These are phyloP conservation scores for Circaetus gallicus DNA, from an alignment of 2,113 vertebrate genomes.

Conservation along the genomic window DNA sequence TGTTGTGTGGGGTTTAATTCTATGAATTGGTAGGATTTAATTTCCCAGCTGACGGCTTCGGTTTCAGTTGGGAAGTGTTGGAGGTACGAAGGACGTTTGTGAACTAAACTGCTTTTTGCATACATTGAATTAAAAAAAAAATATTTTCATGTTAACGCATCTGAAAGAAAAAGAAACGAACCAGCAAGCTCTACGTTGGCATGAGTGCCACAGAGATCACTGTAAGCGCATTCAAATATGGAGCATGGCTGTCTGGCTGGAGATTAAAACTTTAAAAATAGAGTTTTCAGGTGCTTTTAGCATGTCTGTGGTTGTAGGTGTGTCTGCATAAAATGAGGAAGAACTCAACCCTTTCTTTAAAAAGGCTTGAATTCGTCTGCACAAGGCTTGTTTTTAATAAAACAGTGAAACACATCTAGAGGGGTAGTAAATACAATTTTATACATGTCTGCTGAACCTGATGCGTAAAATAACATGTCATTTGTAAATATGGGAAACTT, in stretches of 20 bases:
- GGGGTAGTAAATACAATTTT: neutral
- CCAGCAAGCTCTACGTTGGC: accelerated
- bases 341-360: neutral
- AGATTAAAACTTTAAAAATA: neutral
- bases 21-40: accelerated
- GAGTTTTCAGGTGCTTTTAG: neutral
- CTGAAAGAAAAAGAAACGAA: neutral
- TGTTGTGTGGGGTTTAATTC: neutral
- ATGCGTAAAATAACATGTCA: neutral
- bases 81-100: accelerated
- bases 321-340: neutral
- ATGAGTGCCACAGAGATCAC: accelerated
- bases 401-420: neutral
- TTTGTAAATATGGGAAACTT: neutral
- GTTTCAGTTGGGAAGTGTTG: neutral
- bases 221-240: accelerated
- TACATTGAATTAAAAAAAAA: accelerated
- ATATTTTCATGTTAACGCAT: neutral
- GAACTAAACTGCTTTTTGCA: neutral
- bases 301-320: neutral
- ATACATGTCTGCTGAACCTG: neutral
- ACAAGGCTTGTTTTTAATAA: neutral
- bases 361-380: neutral
- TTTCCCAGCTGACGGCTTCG: neutral
- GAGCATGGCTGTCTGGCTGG: accelerated